Evolutionary conservation across 1,140 invertebrate species (phyloP).

Genomic region (Drosophila orosa): DNA sequence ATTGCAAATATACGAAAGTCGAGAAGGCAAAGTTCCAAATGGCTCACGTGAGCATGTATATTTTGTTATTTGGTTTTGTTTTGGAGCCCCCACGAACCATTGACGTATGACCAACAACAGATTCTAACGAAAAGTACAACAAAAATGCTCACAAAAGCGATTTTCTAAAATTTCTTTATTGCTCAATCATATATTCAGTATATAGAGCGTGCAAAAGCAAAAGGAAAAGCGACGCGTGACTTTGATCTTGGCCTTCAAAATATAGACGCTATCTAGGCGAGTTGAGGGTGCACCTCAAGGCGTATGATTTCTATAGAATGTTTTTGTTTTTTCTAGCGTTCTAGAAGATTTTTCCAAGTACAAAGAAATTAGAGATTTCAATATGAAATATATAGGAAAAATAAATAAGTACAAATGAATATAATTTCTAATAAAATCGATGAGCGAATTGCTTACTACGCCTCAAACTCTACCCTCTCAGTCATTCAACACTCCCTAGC

Average conservation of each 20-base stretch:
- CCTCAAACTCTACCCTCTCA: too few species aligned
- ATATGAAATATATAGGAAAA: neutral
- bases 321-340: neutral
- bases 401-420: neutral
- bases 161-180: conserved; percentile 39
- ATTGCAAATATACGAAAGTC: conserved; percentile 16
- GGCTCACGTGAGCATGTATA: conserved; percentile 56
- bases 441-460: neutral
- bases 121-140: conserved; percentile 20
- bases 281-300: conserved; percentile 6
- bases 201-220: conserved; percentile 33
- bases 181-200: conserved; percentile 25
- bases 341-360: neutral
- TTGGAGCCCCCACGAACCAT: conserved; percentile 26
- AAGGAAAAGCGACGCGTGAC: conserved; percentile 58
- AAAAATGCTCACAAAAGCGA: conserved; percentile 27
- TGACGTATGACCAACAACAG: conserved; percentile 43
- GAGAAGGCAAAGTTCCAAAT: conserved; percentile 45
- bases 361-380: neutral
- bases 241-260: conserved; percentile 79
- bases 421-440: neutral
- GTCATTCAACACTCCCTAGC: neutral
- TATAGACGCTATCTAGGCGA: conserved; percentile 19
- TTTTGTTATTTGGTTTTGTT: conserved; percentile 13
- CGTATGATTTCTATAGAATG: neutral